Evolutionary conservation across 2,113 vertebrate species (phyloP).

Genomic region (Oceanodroma tethys): DNA sequence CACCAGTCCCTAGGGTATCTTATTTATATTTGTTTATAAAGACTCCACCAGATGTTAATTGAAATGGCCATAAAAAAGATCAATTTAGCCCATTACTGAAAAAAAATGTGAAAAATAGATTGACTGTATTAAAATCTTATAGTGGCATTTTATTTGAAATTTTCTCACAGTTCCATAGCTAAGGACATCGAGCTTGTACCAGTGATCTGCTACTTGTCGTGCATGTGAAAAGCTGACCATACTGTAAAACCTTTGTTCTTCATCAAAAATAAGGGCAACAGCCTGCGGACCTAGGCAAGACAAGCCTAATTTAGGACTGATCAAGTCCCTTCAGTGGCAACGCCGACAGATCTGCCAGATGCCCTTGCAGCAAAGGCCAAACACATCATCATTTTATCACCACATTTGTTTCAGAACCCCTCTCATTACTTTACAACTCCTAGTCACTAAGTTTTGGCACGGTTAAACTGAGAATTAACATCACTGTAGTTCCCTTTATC

Average conservation of each 20-base stretch:
- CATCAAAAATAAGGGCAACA: not conserved
- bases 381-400: not conserved
- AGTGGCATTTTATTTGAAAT: not conserved
- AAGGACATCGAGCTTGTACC: not conserved
- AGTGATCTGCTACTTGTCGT: not conserved
- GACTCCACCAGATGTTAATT: not conserved
- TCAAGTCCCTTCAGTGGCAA: not conserved
- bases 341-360: not conserved
- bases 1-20: not conserved
- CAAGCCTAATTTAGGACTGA: not conserved
- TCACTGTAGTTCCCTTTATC: constrained; percentile 22
- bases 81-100: not conserved
- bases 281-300: not conserved
- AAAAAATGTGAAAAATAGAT: not conserved
- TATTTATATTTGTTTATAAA: not conserved
- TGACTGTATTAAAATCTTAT: not conserved
- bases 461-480: constrained; percentile 32
- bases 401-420: not conserved
- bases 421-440: not conserved
- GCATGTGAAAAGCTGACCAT: not conserved
- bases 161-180: not conserved
- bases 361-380: constrained; percentile 26
- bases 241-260: not conserved
- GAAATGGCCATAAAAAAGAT: too few relatives aligned
- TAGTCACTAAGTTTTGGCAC: constrained; percentile 26